Conservation (phyloP, 2,113 vertebrate species). For the Pelusios castaneus region DNA sequence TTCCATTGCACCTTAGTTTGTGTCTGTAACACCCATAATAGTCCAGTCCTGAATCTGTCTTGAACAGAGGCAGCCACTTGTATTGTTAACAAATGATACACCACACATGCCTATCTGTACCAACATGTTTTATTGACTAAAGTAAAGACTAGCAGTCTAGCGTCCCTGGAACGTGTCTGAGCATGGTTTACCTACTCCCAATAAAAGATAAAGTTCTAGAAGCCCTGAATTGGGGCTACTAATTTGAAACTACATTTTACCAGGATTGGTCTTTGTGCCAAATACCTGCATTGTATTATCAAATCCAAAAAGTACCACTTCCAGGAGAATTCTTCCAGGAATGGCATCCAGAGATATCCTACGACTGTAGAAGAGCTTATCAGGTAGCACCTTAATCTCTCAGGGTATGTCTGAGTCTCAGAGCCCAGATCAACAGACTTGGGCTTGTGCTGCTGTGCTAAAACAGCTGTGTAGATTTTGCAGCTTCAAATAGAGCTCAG, state of each 20-base stretch:
- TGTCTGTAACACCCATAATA: neutral
- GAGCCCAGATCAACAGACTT: no score
- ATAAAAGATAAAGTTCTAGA: neutral
- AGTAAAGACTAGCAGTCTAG: neutral
- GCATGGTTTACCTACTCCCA: neutral
- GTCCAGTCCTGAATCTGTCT: neutral
- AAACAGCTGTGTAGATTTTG: no score
- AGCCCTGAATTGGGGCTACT: neutral
- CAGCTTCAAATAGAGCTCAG: no score
- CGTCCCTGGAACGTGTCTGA: neutral
- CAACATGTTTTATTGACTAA: neutral
- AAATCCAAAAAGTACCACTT: conserved; percentile 1
- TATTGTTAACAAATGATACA: neutral
- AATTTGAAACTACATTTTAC: neutral
- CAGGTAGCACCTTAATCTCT: neutral
- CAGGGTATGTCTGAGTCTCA: neutral
- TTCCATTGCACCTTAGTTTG: neutral
- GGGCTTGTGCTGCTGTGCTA: no score
- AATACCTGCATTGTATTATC: neutral
- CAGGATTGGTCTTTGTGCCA: neutral
- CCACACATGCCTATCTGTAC: neutral
- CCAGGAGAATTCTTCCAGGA: neutral
- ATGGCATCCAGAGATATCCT: neutral
- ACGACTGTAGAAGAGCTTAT: neutral
- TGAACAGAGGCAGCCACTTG: neutral